Base-by-base conservation (phyloP, 2,113 vertebrate species). In the Cynocephalus volans region DNA sequence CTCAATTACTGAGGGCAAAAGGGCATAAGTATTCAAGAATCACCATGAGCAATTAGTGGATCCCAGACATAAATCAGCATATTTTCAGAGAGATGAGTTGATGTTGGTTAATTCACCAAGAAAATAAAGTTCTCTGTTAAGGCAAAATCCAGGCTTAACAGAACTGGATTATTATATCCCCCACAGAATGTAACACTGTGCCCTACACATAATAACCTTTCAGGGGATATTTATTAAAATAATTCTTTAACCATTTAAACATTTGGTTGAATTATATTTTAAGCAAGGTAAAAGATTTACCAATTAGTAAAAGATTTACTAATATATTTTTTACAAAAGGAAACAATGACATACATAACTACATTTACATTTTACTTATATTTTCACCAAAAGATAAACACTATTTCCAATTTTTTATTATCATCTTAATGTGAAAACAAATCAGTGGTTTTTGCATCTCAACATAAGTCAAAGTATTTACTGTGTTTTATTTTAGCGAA, bases 401-500 rank as follows among this genome's bases (percentile, higher is more conserved):
- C 0, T 50, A 7, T 50, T 89, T 70, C 31, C 19, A 65, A 77
- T 80, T 88, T 96, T 95, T 88, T 12, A 67, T 95, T 88, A 81
- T 75, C 28, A 83, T 10, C 17, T 64, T 92, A 54, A 52, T 67
- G 84, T 73, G 33, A 52, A 89, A 96, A 93, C 8, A 45, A 70
- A 45, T 62, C 17, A 81, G 21, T 58, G 91, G 12, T 1, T 94
- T 83, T 69, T 84, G 7, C 1, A 62, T 80, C 73, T 95, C 19
- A 97, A 31, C 1, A 91, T 94, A 96, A 1, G 26, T 70, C 33
- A 94, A 88, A 62, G 2, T 79, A 83, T 84, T 84, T 23, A 69
- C 17, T 81, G 1, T 62, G 58, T 72, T 95, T 96, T 98, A 97
- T 76, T 97, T 91, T 76, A 96, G 76, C 90, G 79, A 96, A 97